A percentile compares a stretch with the other conserved stretches of the same genome.
phyloP scores from a whole-genome alignment of 2,888 invertebrate species.

The Xiphydria camelus region DNA sequence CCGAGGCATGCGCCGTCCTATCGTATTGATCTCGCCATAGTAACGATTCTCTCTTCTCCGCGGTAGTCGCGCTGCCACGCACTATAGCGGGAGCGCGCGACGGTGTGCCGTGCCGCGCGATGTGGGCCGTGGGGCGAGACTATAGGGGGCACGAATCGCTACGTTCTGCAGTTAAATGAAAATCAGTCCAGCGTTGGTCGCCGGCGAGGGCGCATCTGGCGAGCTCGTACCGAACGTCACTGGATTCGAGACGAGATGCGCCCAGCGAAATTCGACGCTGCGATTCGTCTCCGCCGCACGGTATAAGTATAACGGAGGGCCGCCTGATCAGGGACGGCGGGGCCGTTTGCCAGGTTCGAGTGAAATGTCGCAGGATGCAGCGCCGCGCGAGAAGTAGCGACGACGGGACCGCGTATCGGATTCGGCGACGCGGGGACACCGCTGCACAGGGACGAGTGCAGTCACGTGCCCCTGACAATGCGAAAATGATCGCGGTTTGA shows the following conservation, averaged over 20 bases:
- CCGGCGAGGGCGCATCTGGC: slow-evolving; percentile 49
- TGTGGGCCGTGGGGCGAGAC: slow-evolving; percentile 21
- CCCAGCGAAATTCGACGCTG: neutral
- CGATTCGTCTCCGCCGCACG: too few relatives aligned
- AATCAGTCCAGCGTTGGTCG: slow-evolving; percentile 55
- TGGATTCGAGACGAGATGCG: neutral
- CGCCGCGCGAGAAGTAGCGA: too few relatives aligned
- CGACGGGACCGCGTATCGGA: slow-evolving; percentile 2
- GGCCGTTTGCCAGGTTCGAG: too few relatives aligned
- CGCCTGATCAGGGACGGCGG: too few relatives aligned
- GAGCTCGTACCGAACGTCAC: slow-evolving; percentile 18
- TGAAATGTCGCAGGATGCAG: too few relatives aligned
- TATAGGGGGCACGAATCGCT: slow-evolving; percentile 34
- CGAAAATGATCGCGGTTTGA: slow-evolving; percentile 3
- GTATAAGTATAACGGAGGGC: too few relatives aligned
- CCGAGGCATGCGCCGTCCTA: slow-evolving; percentile 53
- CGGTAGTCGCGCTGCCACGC: slow-evolving; percentile 50
- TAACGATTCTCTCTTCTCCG: slow-evolving; percentile 56
- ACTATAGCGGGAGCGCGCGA: slow-evolving; percentile 9
- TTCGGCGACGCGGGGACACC: slow-evolving; percentile 21
- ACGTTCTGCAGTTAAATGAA: slow-evolving; percentile 50
- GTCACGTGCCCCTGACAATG: slow-evolving; percentile 38
- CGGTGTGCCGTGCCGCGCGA: neutral
- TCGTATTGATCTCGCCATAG: slow-evolving; percentile 57
- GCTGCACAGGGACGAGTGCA: slow-evolving; percentile 14